Base-by-base conservation (phyloP, 2,797 vertebrate species). In the Protosalanx chinensis region DNA sequence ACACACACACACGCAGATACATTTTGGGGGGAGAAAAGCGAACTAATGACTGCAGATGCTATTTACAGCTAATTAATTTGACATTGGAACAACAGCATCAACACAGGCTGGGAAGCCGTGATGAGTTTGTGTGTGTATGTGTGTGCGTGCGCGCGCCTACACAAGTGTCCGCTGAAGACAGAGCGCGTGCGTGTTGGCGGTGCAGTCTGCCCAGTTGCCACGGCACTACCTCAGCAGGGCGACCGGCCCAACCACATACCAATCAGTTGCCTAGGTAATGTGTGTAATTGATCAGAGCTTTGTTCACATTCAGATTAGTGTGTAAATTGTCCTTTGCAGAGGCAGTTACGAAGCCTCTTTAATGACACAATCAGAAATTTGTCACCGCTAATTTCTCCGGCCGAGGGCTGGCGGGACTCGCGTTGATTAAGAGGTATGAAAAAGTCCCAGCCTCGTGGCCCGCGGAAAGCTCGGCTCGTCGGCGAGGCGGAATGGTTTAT, bases 251-350 rank as follows among this genome's bases (percentile, higher is more conserved):
- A 72, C 82, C 85, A 86, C 84, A 86, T 87, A 90, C 77, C 80
- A 81, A 84, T 89, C 76, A 89, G 86, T 85, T 79, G 80, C 86
- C 75, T 59, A 86, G 79, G 80, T 91, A 91, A 91, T 86, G 81
- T 64, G 41, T 79, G 49, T 91, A 87, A 88, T 86, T 91, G 85
- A 92, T 91, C 88, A 86, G 72, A 88, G 72, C 62, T 73, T 89
- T 82, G 82, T 88, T 84, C 83, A 84, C 75, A 92, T 88, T 87
- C 85, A 87, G 79, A 91, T 82, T 85, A 65, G 89, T 82, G 85
- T 86, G 76, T 41, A 90, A 90, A 92, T 90, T 92, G 88, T 90
- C 89, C 86, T 89, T 89, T 90, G 81, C 77, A 78, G 69, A 56
- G 84, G 89, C 78, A 80, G 80, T 90, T 91, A 88, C 83, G 84